Conservation (phyloP, 2,797 vertebrate genomes). For the Myotis pilosus region DNA sequence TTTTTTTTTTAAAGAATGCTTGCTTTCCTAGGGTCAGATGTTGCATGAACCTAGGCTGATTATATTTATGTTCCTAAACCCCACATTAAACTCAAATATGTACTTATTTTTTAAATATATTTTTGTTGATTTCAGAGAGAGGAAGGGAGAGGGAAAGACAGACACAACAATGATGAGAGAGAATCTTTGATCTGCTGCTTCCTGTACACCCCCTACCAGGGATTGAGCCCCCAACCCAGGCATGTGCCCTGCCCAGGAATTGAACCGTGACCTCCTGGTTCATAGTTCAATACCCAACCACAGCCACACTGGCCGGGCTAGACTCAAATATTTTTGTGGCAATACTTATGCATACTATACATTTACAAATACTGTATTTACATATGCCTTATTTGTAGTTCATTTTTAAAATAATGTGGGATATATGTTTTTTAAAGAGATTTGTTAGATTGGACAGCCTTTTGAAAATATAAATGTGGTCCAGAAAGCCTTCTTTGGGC, state of each 20-base stretch:
- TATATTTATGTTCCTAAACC: not conserved
- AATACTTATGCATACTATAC: not conserved
- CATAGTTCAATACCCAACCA: too few relatives aligned
- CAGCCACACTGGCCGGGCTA: too few relatives aligned
- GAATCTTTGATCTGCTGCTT: too few relatives aligned
- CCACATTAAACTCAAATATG: not conserved
- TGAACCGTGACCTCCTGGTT: too few relatives aligned
- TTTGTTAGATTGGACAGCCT: not conserved
- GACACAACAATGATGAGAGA: too few relatives aligned
- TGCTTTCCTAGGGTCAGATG: not conserved
- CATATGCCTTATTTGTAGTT: not conserved
- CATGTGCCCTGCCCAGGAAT: too few relatives aligned
- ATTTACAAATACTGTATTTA: not conserved
- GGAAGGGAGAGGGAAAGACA: too few relatives aligned
- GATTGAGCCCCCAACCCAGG: too few relatives aligned
- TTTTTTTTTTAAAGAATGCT: conserved; percentile 21
- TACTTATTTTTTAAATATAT: not conserved
- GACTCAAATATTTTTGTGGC: not conserved
- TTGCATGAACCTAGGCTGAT: not conserved
- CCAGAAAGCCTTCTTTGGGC: not conserved
- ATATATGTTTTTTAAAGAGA: not conserved
- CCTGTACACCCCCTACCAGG: too few relatives aligned
- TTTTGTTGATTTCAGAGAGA: too few relatives aligned
- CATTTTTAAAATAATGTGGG: not conserved
- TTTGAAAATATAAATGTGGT: conserved; percentile 29